These are phyloP conservation scores for Corticium candelabrum DNA, from an alignment of 37 sponge, comb jelly and placozoan genomes.

Conservation along the genomic window DNA sequence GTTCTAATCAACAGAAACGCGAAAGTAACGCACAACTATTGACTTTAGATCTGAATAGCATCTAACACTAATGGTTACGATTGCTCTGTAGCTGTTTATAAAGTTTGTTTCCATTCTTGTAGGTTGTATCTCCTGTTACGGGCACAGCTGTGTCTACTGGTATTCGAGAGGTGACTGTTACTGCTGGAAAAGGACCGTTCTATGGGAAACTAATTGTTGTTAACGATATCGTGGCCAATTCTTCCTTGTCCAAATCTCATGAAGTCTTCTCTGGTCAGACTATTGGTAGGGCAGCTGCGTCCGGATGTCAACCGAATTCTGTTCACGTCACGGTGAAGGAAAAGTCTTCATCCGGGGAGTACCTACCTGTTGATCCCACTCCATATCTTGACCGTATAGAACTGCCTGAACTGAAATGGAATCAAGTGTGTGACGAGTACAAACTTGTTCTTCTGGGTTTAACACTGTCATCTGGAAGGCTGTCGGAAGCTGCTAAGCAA, in stretches of 20 bases:
- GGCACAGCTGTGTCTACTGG: constrained; percentile 16
- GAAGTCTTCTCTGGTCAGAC: neutral
- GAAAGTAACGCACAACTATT: neutral
- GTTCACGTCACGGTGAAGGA: neutral
- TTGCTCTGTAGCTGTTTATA: neutral
- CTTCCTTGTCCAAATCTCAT: neutral
- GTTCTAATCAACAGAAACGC: neutral
- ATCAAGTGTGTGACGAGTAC: constrained; percentile 1
- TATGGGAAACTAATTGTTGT: constrained; percentile 32
- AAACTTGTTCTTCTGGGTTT: neutral
- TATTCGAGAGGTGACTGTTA: constrained; percentile 16
- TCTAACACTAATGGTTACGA: too few relatives aligned
- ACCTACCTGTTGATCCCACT: neutral
- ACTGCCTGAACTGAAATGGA: neutral
- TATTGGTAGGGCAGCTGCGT: neutral
- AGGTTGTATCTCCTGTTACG: constrained; percentile 56
- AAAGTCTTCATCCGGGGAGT: neutral
- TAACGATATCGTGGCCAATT: constrained; percentile 30
- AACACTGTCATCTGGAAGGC: neutral
- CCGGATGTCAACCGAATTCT: neutral
- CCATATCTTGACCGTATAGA: neutral
- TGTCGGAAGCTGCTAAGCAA: neutral
- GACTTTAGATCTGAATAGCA: too few relatives aligned
- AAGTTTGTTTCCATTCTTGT: neutral
- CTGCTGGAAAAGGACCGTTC: constrained; percentile 32